These are phyloP conservation scores for Anarhynchus alexandrinus DNA, from an alignment of 2,113 vertebrate species.

Conservation along the genomic window DNA sequence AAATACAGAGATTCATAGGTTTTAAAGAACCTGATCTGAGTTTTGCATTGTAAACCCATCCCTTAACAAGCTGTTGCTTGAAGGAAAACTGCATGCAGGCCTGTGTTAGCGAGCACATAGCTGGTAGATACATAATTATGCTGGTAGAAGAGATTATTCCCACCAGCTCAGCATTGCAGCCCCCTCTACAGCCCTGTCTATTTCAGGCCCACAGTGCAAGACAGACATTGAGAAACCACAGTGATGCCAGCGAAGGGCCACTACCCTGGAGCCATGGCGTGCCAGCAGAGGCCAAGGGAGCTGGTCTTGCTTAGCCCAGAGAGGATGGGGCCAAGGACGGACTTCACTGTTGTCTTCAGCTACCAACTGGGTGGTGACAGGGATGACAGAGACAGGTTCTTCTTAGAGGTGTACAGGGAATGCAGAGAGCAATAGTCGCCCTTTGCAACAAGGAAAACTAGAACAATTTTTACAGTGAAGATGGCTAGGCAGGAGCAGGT, in stretches of 20 bases:
- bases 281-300: not conserved
- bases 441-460: not conserved
- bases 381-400: not conserved
- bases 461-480: not conserved
- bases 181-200: rapidly evolving
- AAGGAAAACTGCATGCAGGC: not conserved
- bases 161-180: not conserved
- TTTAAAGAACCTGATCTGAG: not conserved
- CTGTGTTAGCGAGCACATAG: rapidly evolving
- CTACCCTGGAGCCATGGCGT: rapidly evolving
- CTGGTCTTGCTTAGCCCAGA: not conserved
- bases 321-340: not conserved
- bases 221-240: not conserved
- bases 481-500: not conserved
- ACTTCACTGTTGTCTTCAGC: not conserved
- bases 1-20: not conserved
- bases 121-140: not conserved
- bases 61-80: not conserved
- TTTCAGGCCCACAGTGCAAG: not conserved
- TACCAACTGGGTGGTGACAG: rapidly evolving
- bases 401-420: not conserved
- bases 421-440: not conserved
- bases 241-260: rapidly evolving
- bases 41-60: not conserved
- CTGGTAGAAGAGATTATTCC: rapidly evolving